Conservation (phyloP, 2,888 invertebrate species). For the Hoplodrina ambigua region DNA sequence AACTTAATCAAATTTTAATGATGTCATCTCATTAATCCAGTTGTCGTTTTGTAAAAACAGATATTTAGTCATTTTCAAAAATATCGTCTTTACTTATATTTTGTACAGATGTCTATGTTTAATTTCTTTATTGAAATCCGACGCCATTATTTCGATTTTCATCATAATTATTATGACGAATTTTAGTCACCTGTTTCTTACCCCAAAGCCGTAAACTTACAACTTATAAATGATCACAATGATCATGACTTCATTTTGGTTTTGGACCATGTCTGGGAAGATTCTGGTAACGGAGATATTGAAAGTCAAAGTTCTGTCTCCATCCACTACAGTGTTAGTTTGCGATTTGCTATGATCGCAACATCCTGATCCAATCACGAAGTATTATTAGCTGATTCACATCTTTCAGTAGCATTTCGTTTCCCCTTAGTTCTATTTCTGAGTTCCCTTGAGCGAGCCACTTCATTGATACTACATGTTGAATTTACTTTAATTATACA, state of each 20-base stretch:
- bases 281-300: background rate
- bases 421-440: slow-evolving; percentile 74
- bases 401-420: slow-evolving; percentile 69
- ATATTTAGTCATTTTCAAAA: no score
- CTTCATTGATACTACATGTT: slow-evolving; percentile 77
- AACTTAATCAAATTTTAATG: background rate
- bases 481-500: slow-evolving; percentile 70
- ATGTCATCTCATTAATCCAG: background rate
- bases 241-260: no score
- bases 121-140: background rate
- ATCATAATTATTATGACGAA: slow-evolving; percentile 6
- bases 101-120: background rate
- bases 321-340: slow-evolving; percentile 15
- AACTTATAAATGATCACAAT: no score
- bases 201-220: no score
- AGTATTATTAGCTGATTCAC: slow-evolving; percentile 65
- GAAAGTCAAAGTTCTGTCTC: slow-evolving; percentile 4
- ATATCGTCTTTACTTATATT: background rate
- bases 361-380: slow-evolving; percentile 60
- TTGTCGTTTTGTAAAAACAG: background rate
- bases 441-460: slow-evolving; percentile 73
- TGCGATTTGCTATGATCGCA: slow-evolving; percentile 39
- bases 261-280: background rate
- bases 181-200: no score
- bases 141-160: slow-evolving; percentile 10